Evolutionary conservation across 2,888 invertebrate species (phyloP).

Genomic region (Macrosiphum euphorbiae): DNA sequence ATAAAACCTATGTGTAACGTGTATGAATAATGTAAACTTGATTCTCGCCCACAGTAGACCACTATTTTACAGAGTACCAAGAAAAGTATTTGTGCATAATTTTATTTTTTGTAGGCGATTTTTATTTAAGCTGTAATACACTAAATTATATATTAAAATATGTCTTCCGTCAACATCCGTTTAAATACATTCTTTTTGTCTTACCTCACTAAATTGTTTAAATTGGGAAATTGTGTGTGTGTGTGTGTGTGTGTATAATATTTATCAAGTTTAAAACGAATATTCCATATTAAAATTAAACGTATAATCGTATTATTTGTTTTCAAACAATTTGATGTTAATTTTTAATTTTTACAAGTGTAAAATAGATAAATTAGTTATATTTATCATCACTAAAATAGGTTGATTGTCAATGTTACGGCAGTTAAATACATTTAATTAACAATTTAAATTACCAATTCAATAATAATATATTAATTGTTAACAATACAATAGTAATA

Average conservation of each 20-base stretch:
- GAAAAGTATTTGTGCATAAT: slow-evolving; percentile 29
- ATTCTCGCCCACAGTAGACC: slow-evolving; percentile 36
- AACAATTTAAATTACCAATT: too few species aligned
- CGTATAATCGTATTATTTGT: not conserved
- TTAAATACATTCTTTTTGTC: not conserved
- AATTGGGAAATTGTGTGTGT: not conserved
- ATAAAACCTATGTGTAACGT: not conserved
- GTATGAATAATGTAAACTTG: not conserved
- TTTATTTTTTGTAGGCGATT: slow-evolving; percentile 8
- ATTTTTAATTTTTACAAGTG: not conserved
- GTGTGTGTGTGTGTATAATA: not conserved
- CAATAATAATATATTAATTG: too few species aligned
- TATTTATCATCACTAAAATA: too few species aligned
- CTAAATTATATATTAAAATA: slow-evolving; percentile 15
- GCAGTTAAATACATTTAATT: too few species aligned
- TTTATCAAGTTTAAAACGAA: not conserved
- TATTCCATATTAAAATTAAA: not conserved
- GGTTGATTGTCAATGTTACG: too few species aligned
- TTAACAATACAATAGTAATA: too few species aligned
- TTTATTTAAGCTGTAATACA: not conserved
- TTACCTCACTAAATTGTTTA: not conserved
- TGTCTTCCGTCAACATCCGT: not conserved
- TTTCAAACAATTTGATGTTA: not conserved
- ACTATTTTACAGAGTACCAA: not conserved
- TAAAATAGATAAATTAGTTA: too few species aligned